Base-by-base conservation (phyloP, 2,113 vertebrate species). In the Nanorana parkeri region DNA sequence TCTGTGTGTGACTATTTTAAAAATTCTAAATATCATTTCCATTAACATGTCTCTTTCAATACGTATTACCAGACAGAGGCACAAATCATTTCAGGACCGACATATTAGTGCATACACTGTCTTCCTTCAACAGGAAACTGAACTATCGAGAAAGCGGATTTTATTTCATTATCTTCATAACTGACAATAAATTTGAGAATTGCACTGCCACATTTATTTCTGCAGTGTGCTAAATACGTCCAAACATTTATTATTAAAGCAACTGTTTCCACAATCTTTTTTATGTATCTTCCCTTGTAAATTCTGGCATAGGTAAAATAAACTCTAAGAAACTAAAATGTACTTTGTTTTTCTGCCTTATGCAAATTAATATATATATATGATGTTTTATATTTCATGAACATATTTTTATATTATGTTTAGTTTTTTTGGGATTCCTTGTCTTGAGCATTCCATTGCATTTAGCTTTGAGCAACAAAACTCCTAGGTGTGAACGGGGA, bases 41-140 rank as follows among this genome's bases (percentile, higher is more conserved):
- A 74, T 75, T 74, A 66, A 75, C 61, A 66, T 81, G 69, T 51
- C 69, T 66, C 61, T 32, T 74, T 74, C 17, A 76, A 58, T 76
- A 60, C 60, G 51, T 83, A 60, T 3, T n/a, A 76, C 61, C 26
- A 66, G 47, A 67, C 47, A 6, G n/a, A 55, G 76, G 76, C 55
- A 83, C 61, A 83, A 76, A 75, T 81, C 72, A 76, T 24, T 64
- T 66, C 51, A 23, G 55, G 47, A 76, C 64, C 75, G 80, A 76
- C 80, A 83, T n/a, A 67, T 76, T 32, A 76, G 68, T 20, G 13
- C 24, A 63, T 15, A 32, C 55, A 67, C n/a, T 21, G 20, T 47
- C 78, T 83, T 83, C 80, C 80, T 68, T 83, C 55, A 58, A 47
- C 72, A 83, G 80, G 80, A 83, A 83, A 24, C 80, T 67, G n/a